Conservation (phyloP, 2,797 vertebrate species). For the Acanthiza pusilla region DNA sequence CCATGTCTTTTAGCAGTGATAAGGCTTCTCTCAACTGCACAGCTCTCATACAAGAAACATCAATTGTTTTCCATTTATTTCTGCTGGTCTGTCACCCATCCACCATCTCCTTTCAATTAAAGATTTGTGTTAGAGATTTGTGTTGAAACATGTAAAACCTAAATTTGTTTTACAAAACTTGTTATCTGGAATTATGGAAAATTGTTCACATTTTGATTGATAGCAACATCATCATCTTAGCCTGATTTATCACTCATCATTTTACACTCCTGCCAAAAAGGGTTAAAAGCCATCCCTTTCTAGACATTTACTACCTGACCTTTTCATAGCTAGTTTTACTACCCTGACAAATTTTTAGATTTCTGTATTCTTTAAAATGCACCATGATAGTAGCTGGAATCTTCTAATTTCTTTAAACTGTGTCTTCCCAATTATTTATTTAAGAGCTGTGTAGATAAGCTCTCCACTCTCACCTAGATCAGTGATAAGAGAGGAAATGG, state of each 20-base stretch:
- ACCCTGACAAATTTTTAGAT: background rate
- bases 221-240: background rate
- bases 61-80: background rate
- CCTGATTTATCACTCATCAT: background rate
- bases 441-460: background rate
- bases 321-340: background rate
- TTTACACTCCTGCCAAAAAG: background rate
- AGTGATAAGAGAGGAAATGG: slow-evolving; percentile 46
- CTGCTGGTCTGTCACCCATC: background rate
- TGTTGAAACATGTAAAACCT: background rate
- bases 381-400: background rate
- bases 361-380: background rate
- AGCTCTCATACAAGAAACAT: background rate
- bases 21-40: background rate
- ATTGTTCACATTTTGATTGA: background rate
- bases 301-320: background rate
- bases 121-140: background rate
- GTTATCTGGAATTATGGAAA: background rate
- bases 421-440: slow-evolving; percentile 13
- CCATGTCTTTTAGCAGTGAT: background rate
- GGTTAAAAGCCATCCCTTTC: background rate
- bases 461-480: slow-evolving; percentile 38
- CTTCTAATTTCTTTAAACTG: background rate
- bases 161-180: background rate
- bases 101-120: background rate